phyloP scores from a whole-genome alignment of 37 sponge, comb jelly and placozoan species.

The Oopsacas minuta region DNA sequence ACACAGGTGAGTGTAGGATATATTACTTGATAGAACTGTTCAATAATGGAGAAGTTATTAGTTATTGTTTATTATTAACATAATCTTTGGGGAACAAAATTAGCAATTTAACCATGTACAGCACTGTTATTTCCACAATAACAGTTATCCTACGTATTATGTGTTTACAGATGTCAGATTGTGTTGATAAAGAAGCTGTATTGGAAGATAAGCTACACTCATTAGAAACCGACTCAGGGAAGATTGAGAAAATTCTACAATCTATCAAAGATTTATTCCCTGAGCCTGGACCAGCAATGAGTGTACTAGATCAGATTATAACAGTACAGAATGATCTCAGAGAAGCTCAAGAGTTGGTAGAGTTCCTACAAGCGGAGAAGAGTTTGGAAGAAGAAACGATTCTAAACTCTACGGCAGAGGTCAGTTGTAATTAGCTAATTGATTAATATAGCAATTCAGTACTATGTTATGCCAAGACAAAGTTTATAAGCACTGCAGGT shows the following conservation, averaged over 20 bases:
- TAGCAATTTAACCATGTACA: no score
- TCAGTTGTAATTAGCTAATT: no score
- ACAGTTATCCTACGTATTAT: no score
- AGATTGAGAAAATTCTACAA: background rate
- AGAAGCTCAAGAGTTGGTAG: background rate
- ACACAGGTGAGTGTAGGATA: background rate
- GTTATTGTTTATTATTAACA: no score
- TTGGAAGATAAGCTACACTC: background rate
- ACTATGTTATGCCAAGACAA: no score
- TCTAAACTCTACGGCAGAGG: no score
- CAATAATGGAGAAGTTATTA: no score
- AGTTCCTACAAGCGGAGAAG: constrained; percentile 9
- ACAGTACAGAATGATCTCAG: background rate
- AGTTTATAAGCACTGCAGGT: no score
- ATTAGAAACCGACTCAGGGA: background rate
- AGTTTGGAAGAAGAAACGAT: background rate
- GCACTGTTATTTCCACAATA: no score
- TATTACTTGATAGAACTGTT: background rate
- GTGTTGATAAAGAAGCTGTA: background rate
- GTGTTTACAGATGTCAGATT: background rate
- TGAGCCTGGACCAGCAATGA: background rate
- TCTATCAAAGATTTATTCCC: background rate
- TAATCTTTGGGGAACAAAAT: no score
- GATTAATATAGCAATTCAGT: no score
- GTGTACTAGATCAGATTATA: background rate